Percentiles rank a stretch among this genome's conserved stretches.
Evolutionary conservation across 2,797 vertebrate species (phyloP).

Genomic region (Hipposideros larvatus): DNA sequence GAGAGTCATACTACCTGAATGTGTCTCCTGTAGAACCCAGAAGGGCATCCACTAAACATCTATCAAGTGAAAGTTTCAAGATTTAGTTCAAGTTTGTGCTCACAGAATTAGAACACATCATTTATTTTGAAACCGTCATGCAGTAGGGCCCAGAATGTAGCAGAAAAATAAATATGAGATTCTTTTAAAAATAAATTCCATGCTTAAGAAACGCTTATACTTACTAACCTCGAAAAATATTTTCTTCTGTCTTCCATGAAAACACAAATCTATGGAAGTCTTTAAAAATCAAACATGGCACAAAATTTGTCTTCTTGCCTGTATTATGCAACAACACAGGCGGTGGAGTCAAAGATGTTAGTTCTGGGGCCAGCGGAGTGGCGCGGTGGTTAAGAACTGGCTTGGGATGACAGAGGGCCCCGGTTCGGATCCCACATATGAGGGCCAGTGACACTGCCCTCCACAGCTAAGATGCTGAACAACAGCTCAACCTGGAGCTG

Average conservation of each 20-base stretch:
- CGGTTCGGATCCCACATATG: too few species aligned
- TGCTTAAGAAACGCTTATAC: background rate
- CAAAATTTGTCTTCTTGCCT: conserved; percentile 1
- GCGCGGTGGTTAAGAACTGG: too few species aligned
- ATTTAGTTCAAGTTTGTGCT: conserved; percentile 5
- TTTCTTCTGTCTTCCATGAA: conserved; percentile 38
- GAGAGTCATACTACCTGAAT: background rate
- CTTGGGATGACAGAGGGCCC: too few species aligned
- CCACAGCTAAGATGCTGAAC: too few species aligned
- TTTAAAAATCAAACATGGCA: conserved; percentile 14
- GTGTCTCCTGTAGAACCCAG: background rate
- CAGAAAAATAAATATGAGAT: conserved; percentile 43
- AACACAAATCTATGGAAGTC: background rate
- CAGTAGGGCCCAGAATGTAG: background rate
- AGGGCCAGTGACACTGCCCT: too few species aligned
- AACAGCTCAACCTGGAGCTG: too few species aligned
- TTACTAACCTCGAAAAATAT: conserved; percentile 19
- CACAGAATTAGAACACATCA: background rate
- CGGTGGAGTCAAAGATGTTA: background rate
- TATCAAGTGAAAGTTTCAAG: background rate
- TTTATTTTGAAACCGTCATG: conserved; percentile 35
- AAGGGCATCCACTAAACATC: background rate
- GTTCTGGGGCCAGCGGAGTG: too few species aligned
- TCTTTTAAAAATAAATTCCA: conserved; percentile 24
- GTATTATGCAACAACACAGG: background rate